Conservation (phyloP, 92 coral and sea anemone genomes). For the Paragorgia papillata region DNA sequence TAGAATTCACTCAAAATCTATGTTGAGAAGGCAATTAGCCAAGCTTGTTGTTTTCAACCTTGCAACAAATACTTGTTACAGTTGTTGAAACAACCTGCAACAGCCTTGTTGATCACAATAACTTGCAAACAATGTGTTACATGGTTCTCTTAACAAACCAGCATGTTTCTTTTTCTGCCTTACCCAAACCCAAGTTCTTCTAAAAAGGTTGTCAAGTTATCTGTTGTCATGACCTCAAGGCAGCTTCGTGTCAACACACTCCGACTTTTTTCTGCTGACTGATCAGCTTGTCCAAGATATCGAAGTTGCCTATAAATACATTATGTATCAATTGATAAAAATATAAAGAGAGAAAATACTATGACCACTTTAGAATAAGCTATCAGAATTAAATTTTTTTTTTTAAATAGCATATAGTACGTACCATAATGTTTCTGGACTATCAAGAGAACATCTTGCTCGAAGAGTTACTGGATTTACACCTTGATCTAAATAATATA, state of each 20-base stretch:
- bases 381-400: not conserved
- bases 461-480: slow-evolving; percentile 67
- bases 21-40: no score
- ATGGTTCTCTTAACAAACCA: no score
- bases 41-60: no score
- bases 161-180: not conserved
- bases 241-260: slow-evolving; percentile 87
- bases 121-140: no score
- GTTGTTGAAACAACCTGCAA: no score
- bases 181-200: slow-evolving; percentile 91
- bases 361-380: no score
- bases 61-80: no score
- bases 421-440: slow-evolving; percentile 83
- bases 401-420: no score
- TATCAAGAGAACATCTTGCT: slow-evolving; percentile 84
- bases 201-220: slow-evolving; percentile 83
- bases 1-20: not conserved
- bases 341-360: no score
- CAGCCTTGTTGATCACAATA: no score
- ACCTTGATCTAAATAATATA: slow-evolving; percentile 64
- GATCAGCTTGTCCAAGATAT: slow-evolving; percentile 91
- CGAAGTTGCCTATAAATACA: slow-evolving; percentile 77
- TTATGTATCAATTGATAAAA: no score
- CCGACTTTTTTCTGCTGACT: slow-evolving; percentile 88
- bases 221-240: slow-evolving; percentile 88